Base-by-base conservation (phyloP, 2,113 vertebrate genomes). In the Mionectes macconnelli region DNA sequence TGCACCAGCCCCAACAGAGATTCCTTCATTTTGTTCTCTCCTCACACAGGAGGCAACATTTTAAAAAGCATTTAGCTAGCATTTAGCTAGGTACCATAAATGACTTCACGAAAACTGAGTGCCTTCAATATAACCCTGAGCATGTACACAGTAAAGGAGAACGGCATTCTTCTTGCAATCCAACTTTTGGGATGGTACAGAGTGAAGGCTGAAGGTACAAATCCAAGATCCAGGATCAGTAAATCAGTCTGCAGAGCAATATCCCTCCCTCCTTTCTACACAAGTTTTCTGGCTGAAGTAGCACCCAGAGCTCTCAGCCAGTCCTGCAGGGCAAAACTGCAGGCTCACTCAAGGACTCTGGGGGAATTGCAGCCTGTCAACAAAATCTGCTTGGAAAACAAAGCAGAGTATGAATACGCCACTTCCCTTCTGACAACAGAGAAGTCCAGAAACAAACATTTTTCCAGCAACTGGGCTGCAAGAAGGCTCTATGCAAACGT, bases 161-260 rank as follows among this genome's bases (percentile, higher is more conserved):
- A 91, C 91, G 62, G 37, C 85, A 88, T 88, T 95, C 63, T 37
- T 86, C 42, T 50, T 66, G 20, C 57, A 42, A 7, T 76, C 79
- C 94, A 93, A 74, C 55, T 91, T 87, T 60, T 44, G 22, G 37
- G 40, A 91, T 57, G 82, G 74, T 96, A 64, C 67, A 95, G 55
- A 84, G 14, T 6, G 28, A 88, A 86, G 59, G 39, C 72, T 96
- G 72, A 39, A 93, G 55, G 25, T 95, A 86, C 50, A 53, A 66
- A 74, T 74, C 68, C 72, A 74, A 39, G 37, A 39, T 83, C 79
- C 72, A 80, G 66, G n/a, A 62, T 45, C 49, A 66, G 70, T 84
- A 97, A 90, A 93, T 96, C 67, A 83, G 23, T 30, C 50, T 16
- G 14, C 64, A 50, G 39, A 63, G 35, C 40, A 78, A 12, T 20